Evolutionary conservation across 2,113 vertebrate genomes (phyloP).

Genomic region (Aptenodytes patagonicus): DNA sequence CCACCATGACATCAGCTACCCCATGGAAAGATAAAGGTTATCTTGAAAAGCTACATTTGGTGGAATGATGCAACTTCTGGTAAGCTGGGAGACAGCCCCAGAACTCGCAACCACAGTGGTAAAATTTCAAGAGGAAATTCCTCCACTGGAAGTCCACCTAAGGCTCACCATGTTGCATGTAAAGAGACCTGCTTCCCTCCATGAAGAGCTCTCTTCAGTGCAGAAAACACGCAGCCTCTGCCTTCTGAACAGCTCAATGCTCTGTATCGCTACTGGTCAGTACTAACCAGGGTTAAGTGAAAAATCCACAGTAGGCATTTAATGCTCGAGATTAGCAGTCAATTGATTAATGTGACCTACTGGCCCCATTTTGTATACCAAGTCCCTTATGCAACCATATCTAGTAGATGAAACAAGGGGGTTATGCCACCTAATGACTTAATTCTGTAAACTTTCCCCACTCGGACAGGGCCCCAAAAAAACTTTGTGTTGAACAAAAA

Average conservation of each 20-base stretch:
- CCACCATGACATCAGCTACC: background rate
- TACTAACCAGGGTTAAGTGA: background rate
- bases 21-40: background rate
- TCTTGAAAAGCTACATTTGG: background rate
- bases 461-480: fast-evolving
- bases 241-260: background rate
- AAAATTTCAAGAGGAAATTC: background rate
- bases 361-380: background rate
- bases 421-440: background rate
- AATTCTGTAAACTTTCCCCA: background rate
- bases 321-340: fast-evolving
- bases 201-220: fast-evolving
- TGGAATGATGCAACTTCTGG: background rate
- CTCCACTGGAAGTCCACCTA: background rate
- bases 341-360: background rate
- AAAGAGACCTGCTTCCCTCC: background rate
- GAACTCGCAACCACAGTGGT: background rate
- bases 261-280: background rate
- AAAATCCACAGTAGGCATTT: background rate
- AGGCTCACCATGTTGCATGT: fast-evolving
- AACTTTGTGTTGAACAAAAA: background rate
- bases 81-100: background rate
- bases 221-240: fast-evolving
- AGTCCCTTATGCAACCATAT: background rate
- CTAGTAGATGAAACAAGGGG: background rate